These are phyloP conservation scores for Phymatocera aterrima DNA, from an alignment of 2,888 invertebrate species.

Conservation along the genomic window DNA sequence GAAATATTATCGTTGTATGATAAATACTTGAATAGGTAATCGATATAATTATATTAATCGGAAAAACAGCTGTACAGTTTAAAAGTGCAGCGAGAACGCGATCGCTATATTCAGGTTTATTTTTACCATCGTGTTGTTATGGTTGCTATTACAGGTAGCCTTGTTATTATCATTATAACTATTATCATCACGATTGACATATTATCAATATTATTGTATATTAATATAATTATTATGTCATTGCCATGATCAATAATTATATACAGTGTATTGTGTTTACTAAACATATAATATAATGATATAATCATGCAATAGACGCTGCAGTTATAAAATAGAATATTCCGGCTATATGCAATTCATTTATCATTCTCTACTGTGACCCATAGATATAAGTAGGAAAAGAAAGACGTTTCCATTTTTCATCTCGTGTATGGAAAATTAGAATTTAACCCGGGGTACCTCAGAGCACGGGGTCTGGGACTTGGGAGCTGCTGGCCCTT, in stretches of 20 bases:
- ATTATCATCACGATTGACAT: slow-evolving; percentile 45
- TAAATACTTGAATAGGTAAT: not conserved
- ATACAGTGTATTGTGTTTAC: slow-evolving; percentile 69
- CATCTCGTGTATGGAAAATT: too few relatives aligned
- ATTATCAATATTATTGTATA: slow-evolving; percentile 48
- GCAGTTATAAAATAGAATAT: slow-evolving; percentile 56
- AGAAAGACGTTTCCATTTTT: too few relatives aligned
- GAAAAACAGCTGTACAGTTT: slow-evolving; percentile 68
- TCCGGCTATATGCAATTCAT: not conserved
- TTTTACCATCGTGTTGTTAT: slow-evolving; percentile 59
- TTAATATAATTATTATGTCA: slow-evolving; percentile 47
- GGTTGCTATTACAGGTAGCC: too few relatives aligned
- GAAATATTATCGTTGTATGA: slow-evolving; percentile 34
- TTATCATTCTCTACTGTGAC: not conserved
- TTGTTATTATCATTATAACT: slow-evolving; percentile 63
- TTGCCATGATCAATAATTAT: slow-evolving; percentile 53
- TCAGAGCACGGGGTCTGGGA: too few relatives aligned
- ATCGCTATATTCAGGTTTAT: slow-evolving; percentile 36
- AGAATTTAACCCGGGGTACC: too few relatives aligned
- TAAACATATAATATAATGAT: slow-evolving; percentile 66
- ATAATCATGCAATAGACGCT: slow-evolving; percentile 69
- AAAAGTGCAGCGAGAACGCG: slow-evolving; percentile 48
- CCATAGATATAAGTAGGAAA: too few relatives aligned
- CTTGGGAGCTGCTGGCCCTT: too few relatives aligned
- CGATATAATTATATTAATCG: slow-evolving; percentile 50